Evolutionary conservation across 2,113 vertebrate genomes (phyloP).

Genomic region (Talpa occidentalis): DNA sequence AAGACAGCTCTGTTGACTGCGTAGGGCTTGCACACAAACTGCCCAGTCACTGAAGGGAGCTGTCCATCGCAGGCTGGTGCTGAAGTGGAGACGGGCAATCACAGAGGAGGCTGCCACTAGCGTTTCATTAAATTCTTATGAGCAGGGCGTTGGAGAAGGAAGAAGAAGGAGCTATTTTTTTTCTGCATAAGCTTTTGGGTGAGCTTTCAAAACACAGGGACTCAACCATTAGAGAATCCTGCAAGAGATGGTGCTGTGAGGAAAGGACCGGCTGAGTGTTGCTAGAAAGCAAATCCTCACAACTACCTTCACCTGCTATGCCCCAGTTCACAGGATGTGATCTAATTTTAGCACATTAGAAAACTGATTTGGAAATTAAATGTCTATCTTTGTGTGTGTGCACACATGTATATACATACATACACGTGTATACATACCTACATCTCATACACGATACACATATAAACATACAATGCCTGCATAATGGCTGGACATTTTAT

Average conservation of each 20-base stretch:
- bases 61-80: constrained; percentile 33
- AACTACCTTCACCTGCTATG: neutral
- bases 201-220: constrained; percentile 2
- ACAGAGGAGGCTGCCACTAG: neutral
- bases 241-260: neutral
- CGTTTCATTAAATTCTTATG: neutral
- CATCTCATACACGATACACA: too few relatives aligned
- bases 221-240: neutral
- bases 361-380: neutral
- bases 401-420: neutral
- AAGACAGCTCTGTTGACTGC: neutral
- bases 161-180: neutral
- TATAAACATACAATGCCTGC: neutral
- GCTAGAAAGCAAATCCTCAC: neutral
- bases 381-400: neutral
- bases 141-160: neutral
- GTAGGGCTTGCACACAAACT: neutral
- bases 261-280: neutral
- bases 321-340: neutral
- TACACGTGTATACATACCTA: neutral
- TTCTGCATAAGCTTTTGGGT: neutral
- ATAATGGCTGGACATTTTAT: neutral
- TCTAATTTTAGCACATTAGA: neutral
- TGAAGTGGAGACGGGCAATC: neutral
- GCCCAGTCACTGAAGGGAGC: neutral